Evolutionary conservation across 2,888 invertebrate species (phyloP), one percentile per base, ranked within the genome.

Genomic region (Hirtodrosophila duncani): DNA sequence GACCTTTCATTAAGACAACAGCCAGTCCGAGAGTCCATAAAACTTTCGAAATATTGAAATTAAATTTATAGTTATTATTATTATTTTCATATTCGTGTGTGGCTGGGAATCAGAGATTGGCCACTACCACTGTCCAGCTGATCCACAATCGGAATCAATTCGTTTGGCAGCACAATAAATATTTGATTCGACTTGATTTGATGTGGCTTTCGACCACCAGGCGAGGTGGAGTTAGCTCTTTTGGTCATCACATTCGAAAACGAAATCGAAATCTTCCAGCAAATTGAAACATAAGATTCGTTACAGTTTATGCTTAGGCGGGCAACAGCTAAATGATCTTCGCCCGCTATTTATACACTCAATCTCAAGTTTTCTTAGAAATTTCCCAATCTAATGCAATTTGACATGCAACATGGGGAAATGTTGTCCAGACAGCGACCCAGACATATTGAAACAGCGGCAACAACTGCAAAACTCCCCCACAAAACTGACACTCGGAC

Each of bases 121-220:
- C n/a, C n/a, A n/a, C n/a, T n/a, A n/a, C n/a, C n/a, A n/a, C n/a
- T n/a, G n/a, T n/a, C n/a, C n/a, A 18, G 24, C 10, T 45, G 52
- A 45, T 45, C 44, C 52, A 33, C 26, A 13, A 43, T 27, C 38
- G 43, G 52, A 75, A 78, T 78, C 78, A 67, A 75, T 75, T 75
- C 78, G 75, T 63, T 69, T 68, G 74, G 78, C 77, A 72, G 74
- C 68, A 68, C 64, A 77, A 71, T 75, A 74, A 74, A 75, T 74
- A 74, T 75, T 75, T 61, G 67, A 70, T 74, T 74, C 39, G n/a
- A n/a, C n/a, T n/a, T n/a, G n/a, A n/a, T n/a, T n/a, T 62, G 62
- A 50, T 62, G 53, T 62, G 62, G 58, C 56, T 42, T 34, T 2
- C 44, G 75, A 74, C 74, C 72, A 74, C 77, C 77, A 66, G 49